Base-by-base conservation (phyloP, 1,140 invertebrate species). In the Hylaeus volcanicus region DNA sequence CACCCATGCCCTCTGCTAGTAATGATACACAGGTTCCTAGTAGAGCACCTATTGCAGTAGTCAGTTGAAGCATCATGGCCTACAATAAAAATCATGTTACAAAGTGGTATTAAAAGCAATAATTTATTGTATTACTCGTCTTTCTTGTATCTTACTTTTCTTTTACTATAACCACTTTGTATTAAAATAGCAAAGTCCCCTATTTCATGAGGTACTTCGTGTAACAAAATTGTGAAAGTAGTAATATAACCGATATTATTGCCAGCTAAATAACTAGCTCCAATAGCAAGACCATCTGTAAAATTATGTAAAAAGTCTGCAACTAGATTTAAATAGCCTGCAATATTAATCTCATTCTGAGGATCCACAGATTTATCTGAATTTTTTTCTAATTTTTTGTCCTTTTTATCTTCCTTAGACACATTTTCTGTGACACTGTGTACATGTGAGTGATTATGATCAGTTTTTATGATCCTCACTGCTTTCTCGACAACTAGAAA, bases 171-270 rank as follows among this genome's bases (percentile, higher is more conserved):
- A 60, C 98, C 98, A 84, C 98, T 98, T 93, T 99, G 97, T 72
- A 99, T 95, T 39, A 99, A 94, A 93, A 99, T 99, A 53, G 98
- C 98, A 95, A 99, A 99, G 94, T 99, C 98, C 70, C 98, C 98
- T 91, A 99, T 99, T 94, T 99, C 98, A 94, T 99, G 98, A 69
- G 98, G 98, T 81, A 99, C 96, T 95, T 99, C 98, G 93, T 99
- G 98, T 55, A 99, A 93, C 45, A 99, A 94, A 90, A 99, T 99
- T 1, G 98, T 99, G 43, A 98, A 93, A 37, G 98, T 99, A 6
- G 98, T 99, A 6, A 99, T 94, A 63, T 97, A 95, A 14, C 97
- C 97, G 84, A 97, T 94, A 88, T 92, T 96, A 87, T 96, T 94
- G 9, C 98, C 98, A 86, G 97, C 98, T 83, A 99, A 95, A 92